These are phyloP conservation scores for Chesias legatella DNA, from an alignment of 2,888 invertebrate species.

Conservation along the genomic window DNA sequence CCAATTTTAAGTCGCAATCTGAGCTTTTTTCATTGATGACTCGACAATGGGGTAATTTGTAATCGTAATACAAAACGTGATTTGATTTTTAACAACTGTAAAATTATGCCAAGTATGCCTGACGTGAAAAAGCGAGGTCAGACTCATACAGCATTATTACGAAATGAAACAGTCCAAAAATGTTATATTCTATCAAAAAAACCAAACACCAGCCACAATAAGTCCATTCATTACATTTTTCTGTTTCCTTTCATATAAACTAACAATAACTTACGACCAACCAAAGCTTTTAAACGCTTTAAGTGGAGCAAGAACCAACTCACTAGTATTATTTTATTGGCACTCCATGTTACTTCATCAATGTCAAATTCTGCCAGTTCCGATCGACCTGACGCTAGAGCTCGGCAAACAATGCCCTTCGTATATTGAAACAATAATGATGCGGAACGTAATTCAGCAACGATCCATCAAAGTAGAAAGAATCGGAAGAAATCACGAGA, in stretches of 20 bases:
- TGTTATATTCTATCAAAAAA: too few species aligned
- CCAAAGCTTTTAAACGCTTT: constrained; percentile 8
- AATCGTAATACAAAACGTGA: neutral
- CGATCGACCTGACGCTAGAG: constrained; percentile 29
- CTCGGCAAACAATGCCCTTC: constrained; percentile 31
- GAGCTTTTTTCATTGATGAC: constrained; percentile 17
- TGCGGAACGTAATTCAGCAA: constrained; percentile 31
- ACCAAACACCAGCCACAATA: too few species aligned
- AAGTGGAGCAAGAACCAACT: constrained; percentile 6
- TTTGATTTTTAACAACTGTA: neutral
- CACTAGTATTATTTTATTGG: constrained; percentile 2
- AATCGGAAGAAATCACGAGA: constrained; percentile 27
- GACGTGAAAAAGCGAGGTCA: too few species aligned
- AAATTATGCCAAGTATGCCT: too few species aligned
- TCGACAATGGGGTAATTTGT: constrained; percentile 1
- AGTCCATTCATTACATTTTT: too few species aligned
- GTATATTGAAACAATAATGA: constrained; percentile 36
- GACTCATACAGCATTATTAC: too few species aligned
- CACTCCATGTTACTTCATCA: constrained; percentile 12
- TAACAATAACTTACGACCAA: too few species aligned
- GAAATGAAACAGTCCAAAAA: too few species aligned
- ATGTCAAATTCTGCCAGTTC: constrained; percentile 20
- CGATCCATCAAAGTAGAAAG: constrained; percentile 41
- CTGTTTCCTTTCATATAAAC: too few species aligned
- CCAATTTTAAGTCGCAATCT: constrained; percentile 5